Evolutionary conservation across 2,113 vertebrate species (phyloP).

Genomic region (Amphiprion percula): DNA sequence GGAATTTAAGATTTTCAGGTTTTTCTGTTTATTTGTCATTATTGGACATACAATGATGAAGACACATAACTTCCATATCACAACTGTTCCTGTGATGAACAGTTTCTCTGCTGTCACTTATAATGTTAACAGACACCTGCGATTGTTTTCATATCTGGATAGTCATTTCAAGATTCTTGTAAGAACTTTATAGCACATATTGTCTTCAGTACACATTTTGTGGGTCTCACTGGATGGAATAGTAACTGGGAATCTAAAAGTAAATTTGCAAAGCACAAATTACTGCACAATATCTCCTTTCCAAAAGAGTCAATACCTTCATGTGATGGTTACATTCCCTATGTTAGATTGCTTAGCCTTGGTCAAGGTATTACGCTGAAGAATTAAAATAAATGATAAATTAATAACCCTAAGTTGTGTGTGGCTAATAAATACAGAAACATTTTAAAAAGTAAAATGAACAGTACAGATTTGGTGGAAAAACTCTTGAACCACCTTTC

Average conservation of each 20-base stretch:
- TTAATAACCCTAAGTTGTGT: background rate
- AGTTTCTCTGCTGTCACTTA: background rate
- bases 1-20: constrained; percentile 5
- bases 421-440: background rate
- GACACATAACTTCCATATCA: constrained; percentile 5
- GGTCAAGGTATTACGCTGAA: background rate
- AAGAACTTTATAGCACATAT: constrained; percentile 3
- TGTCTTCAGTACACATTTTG: constrained; percentile 15
- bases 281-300: background rate
- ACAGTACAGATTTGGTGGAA: background rate
- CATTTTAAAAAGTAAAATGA: background rate
- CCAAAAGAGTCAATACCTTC: background rate
- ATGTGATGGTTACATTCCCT: background rate
- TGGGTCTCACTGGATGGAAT: constrained; percentile 17
- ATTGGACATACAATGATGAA: background rate
- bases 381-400: background rate
- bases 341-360: background rate
- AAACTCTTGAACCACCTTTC: constrained; percentile 12
- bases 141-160: background rate
- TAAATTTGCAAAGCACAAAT: constrained; percentile 15
- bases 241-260: background rate
- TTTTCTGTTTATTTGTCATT: background rate
- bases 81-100: background rate
- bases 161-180: background rate
- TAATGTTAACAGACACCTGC: background rate